These are phyloP conservation scores for Erpobdella octoculata DNA, from an alignment of 2,888 invertebrate genomes.

Conservation along the genomic window DNA sequence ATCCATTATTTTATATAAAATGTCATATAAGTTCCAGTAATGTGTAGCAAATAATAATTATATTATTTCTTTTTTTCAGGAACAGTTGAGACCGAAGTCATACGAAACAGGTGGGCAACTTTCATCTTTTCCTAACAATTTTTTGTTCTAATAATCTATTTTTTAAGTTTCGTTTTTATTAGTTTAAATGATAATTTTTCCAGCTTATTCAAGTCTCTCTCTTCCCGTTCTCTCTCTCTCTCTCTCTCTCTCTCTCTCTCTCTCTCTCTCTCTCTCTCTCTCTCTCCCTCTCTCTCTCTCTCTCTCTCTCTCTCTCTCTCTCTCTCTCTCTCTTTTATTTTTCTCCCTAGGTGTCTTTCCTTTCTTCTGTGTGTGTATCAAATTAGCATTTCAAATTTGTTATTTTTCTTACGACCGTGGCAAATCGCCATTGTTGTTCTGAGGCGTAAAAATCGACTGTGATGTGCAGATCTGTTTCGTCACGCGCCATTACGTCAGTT, in stretches of 20 bases:
- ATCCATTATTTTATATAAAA: too few species aligned
- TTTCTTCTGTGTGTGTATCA: slow-evolving; percentile 12
- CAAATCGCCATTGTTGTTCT: too few species aligned
- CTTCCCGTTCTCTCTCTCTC: not conserved
- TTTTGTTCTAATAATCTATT: not conserved
- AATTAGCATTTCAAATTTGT: too few species aligned
- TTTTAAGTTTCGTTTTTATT: not conserved
- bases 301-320: not conserved
- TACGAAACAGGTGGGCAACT: too few species aligned
- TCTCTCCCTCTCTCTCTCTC: not conserved
- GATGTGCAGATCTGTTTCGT: too few species aligned
- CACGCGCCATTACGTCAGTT: too few species aligned
- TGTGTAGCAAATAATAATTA: too few species aligned
- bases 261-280: not conserved
- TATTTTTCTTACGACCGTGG: too few species aligned
- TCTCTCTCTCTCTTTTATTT: not conserved
- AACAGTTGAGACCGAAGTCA: too few species aligned
- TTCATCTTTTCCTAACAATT: not conserved
- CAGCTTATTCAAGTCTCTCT: not conserved
- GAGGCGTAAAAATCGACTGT: not conserved
- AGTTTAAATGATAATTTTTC: not conserved
- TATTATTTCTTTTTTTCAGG: too few species aligned
- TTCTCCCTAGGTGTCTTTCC: not conserved
- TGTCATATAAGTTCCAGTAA: too few species aligned
- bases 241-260: not conserved